Evolutionary conservation across 2,113 vertebrate genomes (phyloP).

Genomic region (Gorsachius goisagi): DNA sequence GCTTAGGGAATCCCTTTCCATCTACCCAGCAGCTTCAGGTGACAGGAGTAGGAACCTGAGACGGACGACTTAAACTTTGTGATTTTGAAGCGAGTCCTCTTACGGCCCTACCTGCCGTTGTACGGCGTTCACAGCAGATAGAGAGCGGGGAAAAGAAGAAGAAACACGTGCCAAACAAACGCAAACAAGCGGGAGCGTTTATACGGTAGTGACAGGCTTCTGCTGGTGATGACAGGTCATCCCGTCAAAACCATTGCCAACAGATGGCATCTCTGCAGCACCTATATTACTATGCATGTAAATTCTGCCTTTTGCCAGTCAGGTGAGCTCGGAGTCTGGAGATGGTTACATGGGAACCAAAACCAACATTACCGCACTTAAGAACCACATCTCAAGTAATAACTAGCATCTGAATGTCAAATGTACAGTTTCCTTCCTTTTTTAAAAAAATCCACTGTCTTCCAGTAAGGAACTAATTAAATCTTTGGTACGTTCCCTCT

Average conservation of each 20-base stretch:
- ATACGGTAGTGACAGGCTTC: conserved; percentile 56
- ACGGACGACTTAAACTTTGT: neutral
- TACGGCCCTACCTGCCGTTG: neutral
- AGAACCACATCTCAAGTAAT: neutral
- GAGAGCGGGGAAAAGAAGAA: neutral
- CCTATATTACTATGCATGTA: conserved; percentile 20
- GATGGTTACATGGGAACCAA: neutral
- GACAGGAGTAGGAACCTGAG: neutral
- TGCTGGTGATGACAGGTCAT: conserved; percentile 53
- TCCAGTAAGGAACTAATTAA: conserved; percentile 32
- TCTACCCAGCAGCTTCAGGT: neutral
- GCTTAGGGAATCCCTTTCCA: neutral
- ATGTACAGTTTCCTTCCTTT: neutral
- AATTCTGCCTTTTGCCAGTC: conserved; percentile 4
- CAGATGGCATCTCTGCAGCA: conserved; percentile 53
- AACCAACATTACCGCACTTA: conserved; percentile 38
- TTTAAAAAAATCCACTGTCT: neutral
- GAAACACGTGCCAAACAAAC: neutral
- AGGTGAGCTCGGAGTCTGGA: neutral
- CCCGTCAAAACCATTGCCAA: conserved; percentile 51
- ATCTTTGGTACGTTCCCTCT: neutral
- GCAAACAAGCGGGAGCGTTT: conserved; percentile 5
- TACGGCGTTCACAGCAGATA: neutral
- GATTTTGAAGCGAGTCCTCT: neutral
- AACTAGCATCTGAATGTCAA: neutral